Evolutionary conservation across 2,888 invertebrate genomes (phyloP).

Genomic region (Zygaena filipendulae): DNA sequence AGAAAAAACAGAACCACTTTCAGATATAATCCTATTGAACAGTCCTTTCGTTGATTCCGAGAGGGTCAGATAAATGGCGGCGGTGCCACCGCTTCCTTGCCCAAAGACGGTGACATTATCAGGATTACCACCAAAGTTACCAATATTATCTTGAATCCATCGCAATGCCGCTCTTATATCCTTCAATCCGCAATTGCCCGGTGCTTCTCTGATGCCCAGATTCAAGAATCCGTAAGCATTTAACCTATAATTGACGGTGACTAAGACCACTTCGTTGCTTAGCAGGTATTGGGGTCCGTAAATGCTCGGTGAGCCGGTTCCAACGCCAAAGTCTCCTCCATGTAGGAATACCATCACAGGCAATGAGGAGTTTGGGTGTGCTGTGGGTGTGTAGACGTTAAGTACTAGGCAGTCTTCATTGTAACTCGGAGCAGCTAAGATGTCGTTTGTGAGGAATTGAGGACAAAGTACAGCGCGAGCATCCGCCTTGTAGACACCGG

Average conservation of each 20-base stretch:
- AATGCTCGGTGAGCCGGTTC: slow-evolving; percentile 46
- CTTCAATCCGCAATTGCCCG: slow-evolving; percentile 58
- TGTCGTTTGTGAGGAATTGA: slow-evolving; percentile 46
- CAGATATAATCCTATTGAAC: slow-evolving; percentile 47
- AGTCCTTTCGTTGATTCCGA: slow-evolving; percentile 47
- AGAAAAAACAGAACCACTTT: slow-evolving; percentile 45
- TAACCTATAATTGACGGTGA: slow-evolving; percentile 60
- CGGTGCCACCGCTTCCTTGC: slow-evolving; percentile 50
- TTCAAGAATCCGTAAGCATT: slow-evolving; percentile 58
- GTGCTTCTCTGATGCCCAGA: slow-evolving; percentile 42
- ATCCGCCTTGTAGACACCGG: slow-evolving; percentile 44
- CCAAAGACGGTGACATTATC: slow-evolving; percentile 57
- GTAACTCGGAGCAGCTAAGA: slow-evolving; percentile 44
- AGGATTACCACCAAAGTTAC: slow-evolving; percentile 42
- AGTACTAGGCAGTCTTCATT: slow-evolving; percentile 57
- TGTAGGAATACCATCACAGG: slow-evolving; percentile 62
- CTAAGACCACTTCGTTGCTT: slow-evolving; percentile 45
- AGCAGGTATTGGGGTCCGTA: slow-evolving; percentile 58
- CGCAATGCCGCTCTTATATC: slow-evolving; percentile 54
- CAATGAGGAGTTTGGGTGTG: slow-evolving; percentile 24
- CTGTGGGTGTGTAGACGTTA: slow-evolving; percentile 45
- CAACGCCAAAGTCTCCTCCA: slow-evolving; percentile 57
- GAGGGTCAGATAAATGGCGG: slow-evolving; percentile 48
- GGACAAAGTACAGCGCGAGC: slow-evolving; percentile 42
- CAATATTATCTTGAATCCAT: slow-evolving; percentile 51